Conservation (phyloP, 2,888 invertebrate species). For the Drosophila aldrichi region DNA sequence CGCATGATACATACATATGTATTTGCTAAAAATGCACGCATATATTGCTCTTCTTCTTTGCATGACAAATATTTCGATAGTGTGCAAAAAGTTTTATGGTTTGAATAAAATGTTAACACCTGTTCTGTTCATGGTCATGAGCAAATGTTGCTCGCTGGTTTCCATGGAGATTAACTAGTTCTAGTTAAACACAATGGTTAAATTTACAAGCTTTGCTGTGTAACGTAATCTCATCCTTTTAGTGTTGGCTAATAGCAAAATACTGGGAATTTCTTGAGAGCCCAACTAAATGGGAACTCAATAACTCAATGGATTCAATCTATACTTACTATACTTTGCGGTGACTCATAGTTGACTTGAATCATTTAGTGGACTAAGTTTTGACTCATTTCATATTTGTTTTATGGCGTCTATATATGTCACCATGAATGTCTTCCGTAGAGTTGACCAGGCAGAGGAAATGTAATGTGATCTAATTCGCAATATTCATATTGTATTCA, state of each 20-base stretch:
- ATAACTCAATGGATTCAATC: not conserved
- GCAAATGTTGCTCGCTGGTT: not conserved
- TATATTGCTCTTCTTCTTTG: not conserved
- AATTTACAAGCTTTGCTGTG: not conserved
- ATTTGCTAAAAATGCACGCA: not conserved
- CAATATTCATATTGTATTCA: too few species aligned
- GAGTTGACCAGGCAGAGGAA: too few species aligned
- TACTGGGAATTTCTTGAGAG: too few species aligned
- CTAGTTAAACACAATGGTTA: not conserved
- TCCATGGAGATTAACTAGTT: not conserved
- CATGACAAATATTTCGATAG: not conserved
- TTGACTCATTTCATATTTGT: not conserved
- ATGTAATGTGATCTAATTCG: too few species aligned
- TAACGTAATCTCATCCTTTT: too few species aligned
- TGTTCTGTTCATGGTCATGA: not conserved
- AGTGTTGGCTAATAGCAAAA: too few species aligned
- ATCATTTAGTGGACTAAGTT: not conserved
- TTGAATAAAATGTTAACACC: not conserved
- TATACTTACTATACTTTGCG: fast-evolving
- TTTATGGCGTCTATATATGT: not conserved
- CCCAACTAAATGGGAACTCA: not conserved
- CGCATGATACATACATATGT: not conserved
- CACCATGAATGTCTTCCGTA: too few species aligned
- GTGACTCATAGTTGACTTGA: not conserved
- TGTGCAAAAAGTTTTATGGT: not conserved